Evolutionary conservation across 64 coral and sea anemone species (phyloP).

Genomic region (Stichodactyla helianthus): DNA sequence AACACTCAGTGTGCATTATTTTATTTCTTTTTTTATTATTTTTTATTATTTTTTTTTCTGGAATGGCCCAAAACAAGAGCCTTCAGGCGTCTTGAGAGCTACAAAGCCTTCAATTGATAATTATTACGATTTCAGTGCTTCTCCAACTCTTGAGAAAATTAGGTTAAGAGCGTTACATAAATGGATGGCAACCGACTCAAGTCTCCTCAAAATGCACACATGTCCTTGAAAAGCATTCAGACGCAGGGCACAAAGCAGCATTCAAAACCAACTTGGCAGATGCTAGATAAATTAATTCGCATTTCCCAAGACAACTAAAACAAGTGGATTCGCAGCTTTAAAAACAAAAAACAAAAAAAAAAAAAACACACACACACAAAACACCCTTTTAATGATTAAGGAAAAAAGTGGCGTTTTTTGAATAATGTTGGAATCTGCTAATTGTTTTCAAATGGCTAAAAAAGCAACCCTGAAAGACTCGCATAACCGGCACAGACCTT

Average conservation of each 20-base stretch:
- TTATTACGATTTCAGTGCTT: too few species aligned
- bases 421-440: not conserved
- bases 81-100: too few species aligned
- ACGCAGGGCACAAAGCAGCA: not conserved
- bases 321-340: not conserved
- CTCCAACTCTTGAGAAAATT: too few species aligned
- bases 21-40: too few species aligned
- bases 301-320: not conserved
- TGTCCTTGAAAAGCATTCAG: not conserved
- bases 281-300: not conserved
- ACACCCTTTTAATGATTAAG: not conserved
- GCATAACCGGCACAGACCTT: not conserved
- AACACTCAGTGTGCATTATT: too few species aligned
- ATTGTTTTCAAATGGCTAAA: not conserved
- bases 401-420: not conserved
- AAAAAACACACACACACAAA: too few species aligned
- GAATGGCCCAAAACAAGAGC: too few species aligned
- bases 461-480: not conserved
- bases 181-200: not conserved
- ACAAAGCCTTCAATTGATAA: too few species aligned
- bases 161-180: not conserved
- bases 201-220: not conserved
- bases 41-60: too few species aligned
- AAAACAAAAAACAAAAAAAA: not conserved
- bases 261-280: not conserved